These are phyloP conservation scores for Semibalanus balanoides DNA, from an alignment of 1,140 invertebrate genomes.

Conservation along the genomic window DNA sequence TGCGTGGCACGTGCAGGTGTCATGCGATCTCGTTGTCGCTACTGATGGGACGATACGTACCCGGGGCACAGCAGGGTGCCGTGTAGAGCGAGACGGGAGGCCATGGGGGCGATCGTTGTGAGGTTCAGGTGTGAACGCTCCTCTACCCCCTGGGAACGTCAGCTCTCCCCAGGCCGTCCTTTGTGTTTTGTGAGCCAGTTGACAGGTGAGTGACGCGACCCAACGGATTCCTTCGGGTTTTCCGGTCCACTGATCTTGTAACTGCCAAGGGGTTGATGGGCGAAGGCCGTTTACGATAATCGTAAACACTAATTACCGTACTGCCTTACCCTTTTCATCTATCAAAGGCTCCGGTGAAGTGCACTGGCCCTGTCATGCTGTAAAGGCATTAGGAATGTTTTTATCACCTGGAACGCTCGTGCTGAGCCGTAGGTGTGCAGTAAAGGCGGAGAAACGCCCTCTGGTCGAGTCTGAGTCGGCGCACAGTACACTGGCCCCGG, in stretches of 20 bases:
- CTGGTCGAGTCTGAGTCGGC: not conserved
- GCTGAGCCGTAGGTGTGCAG: not conserved
- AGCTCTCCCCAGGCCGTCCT: not conserved
- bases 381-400: not conserved
- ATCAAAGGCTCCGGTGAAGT: not conserved
- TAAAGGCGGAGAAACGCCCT: not conserved
- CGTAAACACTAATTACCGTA: not conserved
- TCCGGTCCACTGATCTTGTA: not conserved
- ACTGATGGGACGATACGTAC: not conserved
- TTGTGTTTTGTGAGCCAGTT: not conserved
- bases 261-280: not conserved
- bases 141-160: too few species aligned
- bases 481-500: too few species aligned
- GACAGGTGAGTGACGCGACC: not conserved
- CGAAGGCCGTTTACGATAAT: constrained; percentile 5
- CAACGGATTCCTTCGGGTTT: not conserved
- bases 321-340: not conserved
- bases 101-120: too few species aligned
- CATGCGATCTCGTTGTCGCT: not conserved
- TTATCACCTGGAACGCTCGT: not conserved
- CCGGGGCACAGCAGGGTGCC: too few species aligned
- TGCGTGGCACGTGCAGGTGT: not conserved
- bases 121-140: not conserved
- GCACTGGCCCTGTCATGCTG: not conserved
- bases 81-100: not conserved